A percentile compares a stretch with the other conserved stretches of the same genome.
Evolutionary conservation across 2,888 invertebrate species (phyloP).

Genomic region (Lasioglossum zephyrum): DNA sequence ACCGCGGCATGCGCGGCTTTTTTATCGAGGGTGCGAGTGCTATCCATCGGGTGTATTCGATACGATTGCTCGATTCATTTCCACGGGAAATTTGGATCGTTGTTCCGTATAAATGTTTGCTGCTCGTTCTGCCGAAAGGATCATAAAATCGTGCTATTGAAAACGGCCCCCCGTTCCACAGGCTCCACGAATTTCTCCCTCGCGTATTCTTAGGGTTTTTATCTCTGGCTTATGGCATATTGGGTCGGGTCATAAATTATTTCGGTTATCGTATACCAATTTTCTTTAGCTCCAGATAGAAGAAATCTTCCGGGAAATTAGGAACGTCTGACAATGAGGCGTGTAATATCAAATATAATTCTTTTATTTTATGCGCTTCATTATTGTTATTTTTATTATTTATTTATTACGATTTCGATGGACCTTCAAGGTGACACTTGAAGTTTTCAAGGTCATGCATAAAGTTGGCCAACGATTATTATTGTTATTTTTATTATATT

Average conservation of each 20-base stretch:
- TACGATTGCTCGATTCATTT: slow-evolving; percentile 3
- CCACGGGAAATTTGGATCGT: neutral
- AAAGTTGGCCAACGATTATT: neutral
- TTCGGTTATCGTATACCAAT: neutral
- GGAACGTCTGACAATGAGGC: neutral
- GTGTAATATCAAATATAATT: no score
- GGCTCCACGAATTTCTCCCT: neutral
- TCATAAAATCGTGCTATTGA: neutral
- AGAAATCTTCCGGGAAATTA: neutral
- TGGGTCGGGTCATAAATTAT: neutral
- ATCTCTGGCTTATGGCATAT: neutral
- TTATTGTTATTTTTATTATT: neutral
- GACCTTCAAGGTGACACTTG: no score
- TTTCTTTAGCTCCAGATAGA: neutral
- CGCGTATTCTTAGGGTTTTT: neutral
- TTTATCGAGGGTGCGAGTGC: neutral
- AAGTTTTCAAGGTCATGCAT: neutral
- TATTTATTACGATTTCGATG: neutral
- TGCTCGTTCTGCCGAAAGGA: neutral
- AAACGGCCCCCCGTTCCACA: neutral
- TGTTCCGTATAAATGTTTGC: slow-evolving; percentile 9
- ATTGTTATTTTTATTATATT: no score
- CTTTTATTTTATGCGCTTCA: no score
- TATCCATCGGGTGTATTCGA: neutral
- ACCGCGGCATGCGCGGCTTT: slow-evolving; percentile 8